These are phyloP conservation scores for Scolopax bukidnonensis DNA, from an alignment of 2,797 vertebrate genomes.

Conservation along the genomic window DNA sequence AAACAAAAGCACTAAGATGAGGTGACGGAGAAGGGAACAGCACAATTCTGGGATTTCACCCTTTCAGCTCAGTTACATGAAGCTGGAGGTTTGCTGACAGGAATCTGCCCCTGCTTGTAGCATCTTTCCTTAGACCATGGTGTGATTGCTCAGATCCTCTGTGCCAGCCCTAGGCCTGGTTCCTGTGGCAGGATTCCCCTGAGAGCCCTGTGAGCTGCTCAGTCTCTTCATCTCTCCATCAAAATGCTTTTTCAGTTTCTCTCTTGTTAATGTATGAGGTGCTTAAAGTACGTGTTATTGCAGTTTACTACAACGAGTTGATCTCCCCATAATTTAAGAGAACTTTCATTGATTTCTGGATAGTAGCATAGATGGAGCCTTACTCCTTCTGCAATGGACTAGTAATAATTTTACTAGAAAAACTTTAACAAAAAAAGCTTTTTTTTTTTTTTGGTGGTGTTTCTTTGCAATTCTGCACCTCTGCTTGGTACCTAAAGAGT, in stretches of 20 bases:
- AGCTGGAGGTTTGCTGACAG: neutral
- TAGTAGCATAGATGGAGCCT: neutral
- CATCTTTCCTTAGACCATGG: neutral
- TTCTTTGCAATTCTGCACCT: neutral
- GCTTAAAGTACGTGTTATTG: neutral
- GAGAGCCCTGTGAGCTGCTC: neutral
- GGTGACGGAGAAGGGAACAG: neutral
- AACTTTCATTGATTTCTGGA: neutral
- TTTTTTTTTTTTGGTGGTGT: neutral
- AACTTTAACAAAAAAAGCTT: rapidly evolving
- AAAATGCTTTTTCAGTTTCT: neutral
- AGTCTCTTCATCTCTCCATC: neutral
- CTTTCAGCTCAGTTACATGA: rapidly evolving
- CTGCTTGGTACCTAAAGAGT: neutral
- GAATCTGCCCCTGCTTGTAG: neutral
- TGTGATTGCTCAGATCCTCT: neutral
- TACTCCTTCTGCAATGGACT: neutral
- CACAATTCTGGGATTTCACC: neutral
- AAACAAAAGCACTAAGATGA: neutral
- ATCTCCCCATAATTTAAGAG: neutral
- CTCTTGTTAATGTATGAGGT: neutral
- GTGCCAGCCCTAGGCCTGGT: neutral
- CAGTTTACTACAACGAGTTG: neutral
- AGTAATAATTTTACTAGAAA: neutral
- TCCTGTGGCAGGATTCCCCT: neutral